Conservation (phyloP, 2,888 invertebrate species). For the Ecliptopera silaceata region DNA sequence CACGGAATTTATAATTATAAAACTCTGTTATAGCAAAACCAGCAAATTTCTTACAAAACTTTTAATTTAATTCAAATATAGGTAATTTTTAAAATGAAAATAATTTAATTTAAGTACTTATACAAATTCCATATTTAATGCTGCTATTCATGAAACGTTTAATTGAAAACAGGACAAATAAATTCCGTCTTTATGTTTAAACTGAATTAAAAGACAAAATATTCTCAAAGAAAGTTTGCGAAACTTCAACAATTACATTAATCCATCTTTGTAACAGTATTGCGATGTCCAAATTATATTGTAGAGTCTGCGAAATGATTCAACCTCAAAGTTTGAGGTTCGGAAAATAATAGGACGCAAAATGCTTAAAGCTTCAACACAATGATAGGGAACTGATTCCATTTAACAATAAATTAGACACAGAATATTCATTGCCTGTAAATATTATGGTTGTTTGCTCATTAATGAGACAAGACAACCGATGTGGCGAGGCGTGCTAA, state of each 20-base stretch:
- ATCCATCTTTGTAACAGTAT: conserved; percentile 39
- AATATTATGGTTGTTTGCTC: no score
- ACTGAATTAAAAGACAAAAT: conserved; percentile 21
- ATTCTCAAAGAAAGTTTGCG: conserved; percentile 29
- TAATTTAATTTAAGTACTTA: no score
- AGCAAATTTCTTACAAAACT: no score
- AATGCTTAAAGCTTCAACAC: neutral
- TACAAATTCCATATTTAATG: no score
- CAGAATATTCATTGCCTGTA: no score
- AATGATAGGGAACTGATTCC: conserved; percentile 2
- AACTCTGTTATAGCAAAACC: no score
- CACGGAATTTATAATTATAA: no score
- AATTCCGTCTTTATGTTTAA: conserved; percentile 4
- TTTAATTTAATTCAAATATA: no score
- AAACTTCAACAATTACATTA: conserved; percentile 38
- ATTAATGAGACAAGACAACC: no score
- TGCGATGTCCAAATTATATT: conserved; percentile 37
- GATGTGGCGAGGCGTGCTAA: no score
- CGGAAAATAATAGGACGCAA: conserved; percentile 18
- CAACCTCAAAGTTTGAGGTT: conserved; percentile 28
- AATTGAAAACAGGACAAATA: neutral
- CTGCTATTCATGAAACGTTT: no score
- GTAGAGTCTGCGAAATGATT: conserved; percentile 26
- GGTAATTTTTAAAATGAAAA: no score
- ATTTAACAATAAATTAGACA: neutral